Evolutionary conservation across 2,113 vertebrate genomes (phyloP).

Genomic region (Mystacornis crossleyi): DNA sequence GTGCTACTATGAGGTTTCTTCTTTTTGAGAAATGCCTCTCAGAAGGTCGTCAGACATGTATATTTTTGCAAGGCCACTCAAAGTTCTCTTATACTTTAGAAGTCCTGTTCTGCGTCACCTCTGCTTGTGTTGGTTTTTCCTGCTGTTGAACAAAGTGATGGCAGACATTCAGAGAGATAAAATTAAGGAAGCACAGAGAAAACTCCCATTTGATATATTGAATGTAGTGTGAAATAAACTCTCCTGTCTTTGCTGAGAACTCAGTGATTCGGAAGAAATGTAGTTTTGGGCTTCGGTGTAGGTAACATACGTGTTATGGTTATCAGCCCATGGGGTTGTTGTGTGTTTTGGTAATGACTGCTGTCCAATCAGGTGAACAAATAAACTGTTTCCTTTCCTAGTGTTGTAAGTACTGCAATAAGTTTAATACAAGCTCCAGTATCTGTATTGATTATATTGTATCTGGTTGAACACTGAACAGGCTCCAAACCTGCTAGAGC

Average conservation of each 20-base stretch:
- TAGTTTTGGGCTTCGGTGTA: neutral
- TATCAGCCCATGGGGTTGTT: neutral
- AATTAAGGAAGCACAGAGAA: neutral
- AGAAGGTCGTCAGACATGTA: neutral
- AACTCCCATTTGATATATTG: neutral
- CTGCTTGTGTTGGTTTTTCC: neutral
- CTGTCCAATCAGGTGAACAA: neutral
- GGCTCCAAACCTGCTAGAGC: neutral
- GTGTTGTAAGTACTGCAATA: neutral
- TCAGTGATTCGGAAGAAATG: neutral
- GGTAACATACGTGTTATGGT: neutral
- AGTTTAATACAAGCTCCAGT: neutral
- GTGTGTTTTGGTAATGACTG: neutral
- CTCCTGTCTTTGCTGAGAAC: neutral
- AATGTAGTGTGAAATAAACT: neutral
- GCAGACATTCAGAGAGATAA: neutral
- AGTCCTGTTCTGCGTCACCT: neutral
- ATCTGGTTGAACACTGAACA: neutral
- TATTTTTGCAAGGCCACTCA: neutral
- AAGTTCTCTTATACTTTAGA: neutral
- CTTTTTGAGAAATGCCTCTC: neutral
- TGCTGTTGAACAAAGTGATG: neutral
- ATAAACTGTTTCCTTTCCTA: neutral
- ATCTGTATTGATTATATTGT: neutral
- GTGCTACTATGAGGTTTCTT: neutral